A percentile compares a stretch with the other conserved stretches of the same genome.
These are phyloP conservation scores for Ianthella basta DNA, from an alignment of 37 sponge, comb jelly and placozoan genomes.

Conservation along the genomic window DNA sequence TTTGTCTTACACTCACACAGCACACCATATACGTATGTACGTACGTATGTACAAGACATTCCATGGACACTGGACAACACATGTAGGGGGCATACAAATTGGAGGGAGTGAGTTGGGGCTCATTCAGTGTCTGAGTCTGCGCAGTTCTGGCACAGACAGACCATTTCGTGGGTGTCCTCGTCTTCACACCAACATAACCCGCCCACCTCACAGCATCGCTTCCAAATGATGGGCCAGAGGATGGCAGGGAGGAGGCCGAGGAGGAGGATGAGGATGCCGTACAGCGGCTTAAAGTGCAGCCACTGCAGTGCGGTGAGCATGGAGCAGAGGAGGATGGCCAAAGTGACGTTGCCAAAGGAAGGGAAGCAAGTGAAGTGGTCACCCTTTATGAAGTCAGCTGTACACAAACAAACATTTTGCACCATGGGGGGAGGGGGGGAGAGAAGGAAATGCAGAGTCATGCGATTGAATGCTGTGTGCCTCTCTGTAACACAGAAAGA, in stretches of 20 bases:
- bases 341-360: constrained; percentile 5
- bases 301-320: constrained; percentile 16
- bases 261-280: neutral
- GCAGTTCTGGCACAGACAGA: too few species aligned
- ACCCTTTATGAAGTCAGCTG: constrained; percentile 14
- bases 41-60: too few species aligned
- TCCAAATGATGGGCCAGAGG: neutral
- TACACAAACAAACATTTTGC: neutral
- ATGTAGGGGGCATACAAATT: too few species aligned
- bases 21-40: too few species aligned
- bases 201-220: neutral
- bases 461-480: neutral
- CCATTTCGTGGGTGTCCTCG: neutral
- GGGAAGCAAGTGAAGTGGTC: constrained; percentile 26
- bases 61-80: too few species aligned
- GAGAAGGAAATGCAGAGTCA: neutral
- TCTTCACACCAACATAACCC: neutral
- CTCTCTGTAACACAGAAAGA: neutral
- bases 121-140: too few species aligned
- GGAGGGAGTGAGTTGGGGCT: too few species aligned
- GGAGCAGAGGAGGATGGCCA: constrained; percentile 16
- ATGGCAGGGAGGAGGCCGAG: neutral
- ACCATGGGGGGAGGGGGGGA: too few species aligned
- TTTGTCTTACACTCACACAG: too few species aligned
- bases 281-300: constrained; percentile 14